These are phyloP conservation scores for Campaea margaritaria DNA, from an alignment of 2,888 invertebrate species.

Conservation along the genomic window DNA sequence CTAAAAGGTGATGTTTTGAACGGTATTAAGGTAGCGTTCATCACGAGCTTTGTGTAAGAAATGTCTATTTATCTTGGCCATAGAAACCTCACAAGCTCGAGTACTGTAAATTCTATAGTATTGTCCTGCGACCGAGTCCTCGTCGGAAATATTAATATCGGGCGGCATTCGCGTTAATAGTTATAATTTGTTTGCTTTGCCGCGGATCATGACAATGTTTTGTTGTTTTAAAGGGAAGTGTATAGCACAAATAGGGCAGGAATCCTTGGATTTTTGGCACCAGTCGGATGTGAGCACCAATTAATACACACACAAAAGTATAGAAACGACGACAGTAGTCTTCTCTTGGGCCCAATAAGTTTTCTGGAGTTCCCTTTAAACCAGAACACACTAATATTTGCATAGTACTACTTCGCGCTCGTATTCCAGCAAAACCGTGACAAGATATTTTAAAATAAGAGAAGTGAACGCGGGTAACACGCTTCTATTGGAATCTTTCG, in stretches of 20 bases:
- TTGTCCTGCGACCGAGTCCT: slow-evolving; percentile 34
- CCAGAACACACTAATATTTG: not conserved
- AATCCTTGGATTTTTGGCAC: slow-evolving; percentile 36
- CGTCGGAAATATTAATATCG: slow-evolving; percentile 81
- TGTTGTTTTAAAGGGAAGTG: slow-evolving; percentile 41
- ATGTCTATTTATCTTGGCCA: not conserved
- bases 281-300: slow-evolving; percentile 21
- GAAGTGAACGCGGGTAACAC: too few relatives aligned
- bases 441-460: too few relatives aligned
- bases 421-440: not conserved
- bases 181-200: slow-evolving; percentile 74
- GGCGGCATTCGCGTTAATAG: slow-evolving; percentile 73
- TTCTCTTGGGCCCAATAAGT: too few relatives aligned
- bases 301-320: not conserved
- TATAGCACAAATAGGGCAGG: slow-evolving; percentile 9
- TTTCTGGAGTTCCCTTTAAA: not conserved
- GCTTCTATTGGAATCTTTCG: too few relatives aligned
- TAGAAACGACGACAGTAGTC: too few relatives aligned
- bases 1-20: too few relatives aligned
- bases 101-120: slow-evolving; percentile 6
- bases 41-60: too few relatives aligned
- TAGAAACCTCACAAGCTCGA: slow-evolving; percentile 7
- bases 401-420: not conserved
- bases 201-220: slow-evolving; percentile 26
- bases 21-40: too few relatives aligned